Base-by-base conservation (phyloP, 2,888 invertebrate species). In the Brenthis ino region DNA sequence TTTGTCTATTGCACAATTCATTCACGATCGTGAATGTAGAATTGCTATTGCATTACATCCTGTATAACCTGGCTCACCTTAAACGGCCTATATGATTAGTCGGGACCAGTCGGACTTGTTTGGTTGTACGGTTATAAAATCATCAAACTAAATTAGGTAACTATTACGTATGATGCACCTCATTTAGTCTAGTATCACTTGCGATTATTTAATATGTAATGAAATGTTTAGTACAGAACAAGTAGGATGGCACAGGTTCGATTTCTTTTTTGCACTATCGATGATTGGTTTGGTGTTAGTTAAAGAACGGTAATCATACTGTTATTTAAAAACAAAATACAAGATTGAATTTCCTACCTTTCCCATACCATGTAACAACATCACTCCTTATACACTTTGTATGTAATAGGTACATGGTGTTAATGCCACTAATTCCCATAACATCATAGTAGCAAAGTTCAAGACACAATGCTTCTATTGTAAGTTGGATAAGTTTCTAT, bases 31-130 rank as follows among this genome's bases (percentile, higher is more conserved):
- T 16, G 51, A 53, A 3, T 16, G 51, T 60, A 24, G 51, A 33
- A 66, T 68, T 64, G 55, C 65, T 50, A 64, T 20, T 20, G 20
- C 69, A 71, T 58, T 43, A 57, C 74, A 74, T 74, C 76, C 76
- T 74, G 74, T 65, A 72, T 70, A 61, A 71, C 70, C 69, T 69
- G 53, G 73, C 67, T 74, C 65, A 71, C 74, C 74, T 74, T 75
- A 76, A 71, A 73, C 65, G 70, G 74, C 65, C 50, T 65, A 65
- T 20, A 64, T 70, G 67, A 65, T 73, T 71, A 70, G 43, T 20
- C 54, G n/a, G 6, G 57, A 72, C 74, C 57, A 58, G 74, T 73
- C 65, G 51, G 13, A 54, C 56, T 50, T 50, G 61, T 67, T 57
- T 11, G 6, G 37, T 33, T 53, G 33, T 43, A 43, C 28, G 48